Evolutionary conservation across 1,140 invertebrate genomes (phyloP).

Genomic region (Sitophilus oryzae): DNA sequence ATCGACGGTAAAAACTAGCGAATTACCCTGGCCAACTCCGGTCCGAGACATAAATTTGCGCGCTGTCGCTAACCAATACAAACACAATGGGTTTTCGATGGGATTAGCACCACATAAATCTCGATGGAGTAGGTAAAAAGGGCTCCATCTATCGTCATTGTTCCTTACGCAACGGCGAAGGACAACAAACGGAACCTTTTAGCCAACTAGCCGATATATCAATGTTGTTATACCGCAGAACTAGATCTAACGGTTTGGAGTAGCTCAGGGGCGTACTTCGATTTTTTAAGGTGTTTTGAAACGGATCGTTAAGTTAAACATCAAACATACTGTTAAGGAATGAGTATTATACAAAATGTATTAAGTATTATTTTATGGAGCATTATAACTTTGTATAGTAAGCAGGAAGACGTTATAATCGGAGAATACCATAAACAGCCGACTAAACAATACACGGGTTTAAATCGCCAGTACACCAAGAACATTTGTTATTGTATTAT

Average conservation of each 20-base stretch:
- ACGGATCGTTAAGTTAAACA: too few species aligned
- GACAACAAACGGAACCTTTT: constrained; percentile 7
- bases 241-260: constrained; percentile 11
- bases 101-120: constrained; percentile 17
- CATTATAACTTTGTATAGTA: too few species aligned
- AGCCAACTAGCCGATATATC: constrained; percentile 6
- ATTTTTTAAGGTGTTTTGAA: background rate
- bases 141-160: constrained; percentile 9
- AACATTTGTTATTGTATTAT: too few species aligned
- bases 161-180: background rate
- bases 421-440: too few species aligned
- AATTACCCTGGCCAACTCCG: constrained; percentile 1
- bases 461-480: too few species aligned
- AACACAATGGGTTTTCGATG: constrained; percentile 21
- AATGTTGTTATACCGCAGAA: constrained; percentile 7
- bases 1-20: constrained; percentile 7
- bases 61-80: constrained; percentile 18
- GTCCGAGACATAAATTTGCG: constrained; percentile 12
- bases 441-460: too few species aligned
- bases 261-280: background rate
- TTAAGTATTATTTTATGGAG: too few species aligned
- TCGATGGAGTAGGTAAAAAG: constrained; percentile 2
- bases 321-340: too few species aligned
- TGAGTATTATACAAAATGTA: too few species aligned
- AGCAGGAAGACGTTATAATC: too few species aligned